These are phyloP conservation scores for Mythimna impura DNA, from an alignment of 2,888 invertebrate genomes.

Conservation along the genomic window DNA sequence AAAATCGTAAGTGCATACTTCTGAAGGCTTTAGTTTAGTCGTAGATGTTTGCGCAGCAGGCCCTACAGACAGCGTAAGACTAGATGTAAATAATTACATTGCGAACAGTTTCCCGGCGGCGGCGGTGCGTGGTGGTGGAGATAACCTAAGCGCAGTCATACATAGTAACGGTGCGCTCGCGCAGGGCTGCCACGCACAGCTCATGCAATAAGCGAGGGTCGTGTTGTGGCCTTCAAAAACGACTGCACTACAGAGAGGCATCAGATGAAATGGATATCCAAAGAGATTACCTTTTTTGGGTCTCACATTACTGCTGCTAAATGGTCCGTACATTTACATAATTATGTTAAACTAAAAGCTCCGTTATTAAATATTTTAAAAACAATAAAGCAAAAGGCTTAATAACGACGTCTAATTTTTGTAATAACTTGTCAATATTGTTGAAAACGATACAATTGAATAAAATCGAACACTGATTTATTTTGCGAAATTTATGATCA, in stretches of 20 bases:
- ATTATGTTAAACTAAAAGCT: not conserved
- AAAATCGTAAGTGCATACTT: not conserved
- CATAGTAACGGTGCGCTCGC: constrained; percentile 22
- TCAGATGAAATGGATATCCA: not conserved
- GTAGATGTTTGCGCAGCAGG: not conserved
- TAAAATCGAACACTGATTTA: no score
- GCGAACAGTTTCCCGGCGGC: constrained; percentile 20
- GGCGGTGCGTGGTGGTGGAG: not conserved
- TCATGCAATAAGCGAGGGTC: not conserved
- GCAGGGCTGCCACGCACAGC: constrained; percentile 30
- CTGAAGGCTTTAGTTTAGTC: not conserved
- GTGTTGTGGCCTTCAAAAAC: no score
- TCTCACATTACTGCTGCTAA: not conserved
- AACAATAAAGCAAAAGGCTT: not conserved
- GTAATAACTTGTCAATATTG: no score
- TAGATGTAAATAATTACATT: constrained; percentile 17
- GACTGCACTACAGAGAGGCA: not conserved
- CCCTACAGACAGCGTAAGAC: not conserved
- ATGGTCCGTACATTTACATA: not conserved
- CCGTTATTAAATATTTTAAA: not conserved
- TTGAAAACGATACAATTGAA: not conserved
- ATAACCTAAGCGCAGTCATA: constrained; percentile 31
- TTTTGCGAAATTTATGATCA: no score
- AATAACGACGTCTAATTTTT: not conserved
- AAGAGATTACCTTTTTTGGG: not conserved